Percentiles rank a stretch among this genome's conserved stretches.
Evolutionary conservation across 2,888 invertebrate genomes (phyloP).

Genomic region (Eupithecia vulgata): DNA sequence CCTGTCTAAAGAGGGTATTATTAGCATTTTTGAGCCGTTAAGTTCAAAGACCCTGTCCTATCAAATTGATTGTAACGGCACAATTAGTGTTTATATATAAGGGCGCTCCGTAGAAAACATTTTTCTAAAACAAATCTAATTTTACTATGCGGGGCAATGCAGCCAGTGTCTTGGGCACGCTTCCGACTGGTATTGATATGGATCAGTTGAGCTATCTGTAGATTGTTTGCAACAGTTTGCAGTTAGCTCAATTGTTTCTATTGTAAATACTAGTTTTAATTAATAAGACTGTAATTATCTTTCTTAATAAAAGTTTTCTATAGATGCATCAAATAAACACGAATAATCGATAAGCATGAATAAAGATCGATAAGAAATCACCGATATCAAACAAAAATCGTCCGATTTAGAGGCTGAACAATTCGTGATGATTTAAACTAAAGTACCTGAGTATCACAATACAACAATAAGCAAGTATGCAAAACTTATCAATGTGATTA

Average conservation of each 20-base stretch:
- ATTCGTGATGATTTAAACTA: background rate
- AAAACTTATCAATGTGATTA: background rate
- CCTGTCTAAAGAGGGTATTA: background rate
- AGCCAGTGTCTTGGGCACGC: too few relatives aligned
- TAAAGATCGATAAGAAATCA: background rate
- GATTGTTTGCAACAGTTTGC: too few relatives aligned
- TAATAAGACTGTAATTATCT: too few relatives aligned
- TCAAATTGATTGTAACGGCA: constrained; percentile 9
- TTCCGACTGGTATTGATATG: too few relatives aligned
- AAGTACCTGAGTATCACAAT: background rate
- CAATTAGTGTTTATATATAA: background rate
- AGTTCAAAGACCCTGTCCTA: constrained; percentile 4
- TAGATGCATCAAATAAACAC: too few relatives aligned
- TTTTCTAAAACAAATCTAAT: background rate
- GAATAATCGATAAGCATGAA: background rate
- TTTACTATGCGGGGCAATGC: too few relatives aligned
- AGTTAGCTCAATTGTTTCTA: too few relatives aligned
- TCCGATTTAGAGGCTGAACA: background rate
- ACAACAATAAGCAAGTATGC: background rate
- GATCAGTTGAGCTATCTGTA: too few relatives aligned
- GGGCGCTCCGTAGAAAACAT: too few relatives aligned
- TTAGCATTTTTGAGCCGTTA: background rate
- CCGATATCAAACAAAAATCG: background rate
- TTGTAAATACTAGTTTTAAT: too few relatives aligned
- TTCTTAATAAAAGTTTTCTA: too few relatives aligned